These are phyloP conservation scores for Urosaurus nigricauda DNA, from an alignment of 2,797 vertebrate genomes.

Conservation along the genomic window DNA sequence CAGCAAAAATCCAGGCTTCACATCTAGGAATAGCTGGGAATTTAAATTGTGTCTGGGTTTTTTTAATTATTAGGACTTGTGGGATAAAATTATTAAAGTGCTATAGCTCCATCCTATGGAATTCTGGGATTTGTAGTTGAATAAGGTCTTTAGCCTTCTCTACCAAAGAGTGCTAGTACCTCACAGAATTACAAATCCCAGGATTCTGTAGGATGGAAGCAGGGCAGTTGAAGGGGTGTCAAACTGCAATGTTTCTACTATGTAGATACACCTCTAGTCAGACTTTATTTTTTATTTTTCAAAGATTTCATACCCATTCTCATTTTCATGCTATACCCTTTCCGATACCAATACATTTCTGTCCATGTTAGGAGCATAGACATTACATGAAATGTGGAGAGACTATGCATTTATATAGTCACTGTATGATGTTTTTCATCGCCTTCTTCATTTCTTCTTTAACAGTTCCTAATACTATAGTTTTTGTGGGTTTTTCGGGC, in stretches of 20 bases:
- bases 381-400: not conserved
- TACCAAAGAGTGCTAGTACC: too few species aligned
- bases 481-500: too few species aligned
- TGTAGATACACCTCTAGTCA: not conserved
- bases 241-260: too few species aligned
- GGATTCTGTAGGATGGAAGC: too few species aligned
- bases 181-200: too few species aligned
- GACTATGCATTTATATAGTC: not conserved
- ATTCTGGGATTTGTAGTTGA: too few species aligned
- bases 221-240: too few species aligned
- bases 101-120: too few species aligned
- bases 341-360: not conserved
- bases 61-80: too few species aligned
- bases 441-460: conserved; percentile 15
- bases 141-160: too few species aligned
- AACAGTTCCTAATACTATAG: conserved; percentile 14
- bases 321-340: not conserved
- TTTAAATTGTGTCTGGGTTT: too few species aligned
- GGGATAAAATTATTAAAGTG: too few species aligned
- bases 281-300: not conserved
- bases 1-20: not conserved
- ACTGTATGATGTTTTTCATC: not conserved
- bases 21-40: not conserved
- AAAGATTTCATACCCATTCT: not conserved
- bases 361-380: not conserved